Conservation (phyloP, 1,140 invertebrate species). For the Lordiphosa stackelbergi region DNA sequence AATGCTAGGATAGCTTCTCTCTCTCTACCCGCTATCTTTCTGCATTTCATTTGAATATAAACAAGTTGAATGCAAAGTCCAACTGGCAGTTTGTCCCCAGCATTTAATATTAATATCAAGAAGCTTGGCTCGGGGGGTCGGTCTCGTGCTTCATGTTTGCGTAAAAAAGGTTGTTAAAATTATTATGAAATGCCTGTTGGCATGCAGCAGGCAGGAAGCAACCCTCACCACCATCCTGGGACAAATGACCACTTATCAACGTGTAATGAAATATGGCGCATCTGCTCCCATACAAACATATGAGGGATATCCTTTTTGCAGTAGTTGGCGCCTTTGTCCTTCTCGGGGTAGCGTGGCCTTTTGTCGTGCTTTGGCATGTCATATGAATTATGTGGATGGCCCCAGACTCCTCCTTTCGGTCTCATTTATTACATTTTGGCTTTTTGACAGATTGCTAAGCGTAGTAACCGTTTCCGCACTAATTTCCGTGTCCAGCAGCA, state of each 20-base stretch:
- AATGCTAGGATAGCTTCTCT: constrained; percentile 6
- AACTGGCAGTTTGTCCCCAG: constrained; percentile 11
- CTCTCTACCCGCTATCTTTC: not conserved
- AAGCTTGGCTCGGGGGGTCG: constrained; percentile 10
- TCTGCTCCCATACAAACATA: constrained; percentile 30
- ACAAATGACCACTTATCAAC: constrained; percentile 74
- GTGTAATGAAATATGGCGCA: constrained; percentile 71
- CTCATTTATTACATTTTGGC: constrained; percentile 74
- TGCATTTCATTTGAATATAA: constrained; percentile 10
- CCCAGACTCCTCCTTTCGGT: constrained; percentile 12
- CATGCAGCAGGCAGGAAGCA: constrained; percentile 48
- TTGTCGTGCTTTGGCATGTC: constrained; percentile 60
- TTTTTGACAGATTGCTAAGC: constrained; percentile 74
- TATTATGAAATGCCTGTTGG: constrained; percentile 76
- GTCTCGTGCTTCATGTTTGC: constrained; percentile 40
- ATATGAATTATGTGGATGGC: constrained; percentile 61
- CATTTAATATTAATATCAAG: constrained; percentile 53
- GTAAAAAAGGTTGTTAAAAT: constrained; percentile 73
- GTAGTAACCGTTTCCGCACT: constrained; percentile 71
- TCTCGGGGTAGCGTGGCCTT: constrained; percentile 32
- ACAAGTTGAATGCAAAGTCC: constrained; percentile 19
- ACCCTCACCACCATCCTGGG: constrained; percentile 8
- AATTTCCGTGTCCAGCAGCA: constrained; percentile 67
- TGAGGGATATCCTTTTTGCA: constrained; percentile 21
- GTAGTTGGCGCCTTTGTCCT: constrained; percentile 49